Conservation (phyloP, 2,888 invertebrate genomes). For the Danaus chrysippus region DNA sequence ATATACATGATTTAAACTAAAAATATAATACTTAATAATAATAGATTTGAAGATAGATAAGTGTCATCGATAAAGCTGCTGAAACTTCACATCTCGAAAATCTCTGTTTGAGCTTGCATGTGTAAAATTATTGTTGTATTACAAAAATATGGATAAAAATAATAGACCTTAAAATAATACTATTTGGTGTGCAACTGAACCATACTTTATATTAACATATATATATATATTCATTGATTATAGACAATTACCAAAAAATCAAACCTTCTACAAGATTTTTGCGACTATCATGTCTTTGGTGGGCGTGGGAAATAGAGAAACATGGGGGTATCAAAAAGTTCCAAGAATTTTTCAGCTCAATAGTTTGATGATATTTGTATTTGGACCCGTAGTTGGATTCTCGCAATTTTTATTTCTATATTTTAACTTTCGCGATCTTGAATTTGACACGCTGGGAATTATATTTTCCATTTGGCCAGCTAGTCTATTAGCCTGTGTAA, state of each 20-base stretch:
- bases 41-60: no score
- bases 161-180: no score
- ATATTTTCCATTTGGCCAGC: slow-evolving; percentile 27
- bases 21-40: no score
- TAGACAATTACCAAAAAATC: slow-evolving; percentile 25
- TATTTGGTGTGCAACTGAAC: no score
- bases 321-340: slow-evolving; percentile 23
- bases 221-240: neutral
- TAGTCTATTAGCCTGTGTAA: slow-evolving; percentile 27
- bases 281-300: slow-evolving; percentile 18
- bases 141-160: no score
- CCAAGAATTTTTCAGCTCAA: slow-evolving; percentile 12
- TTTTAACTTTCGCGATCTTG: slow-evolving; percentile 19
- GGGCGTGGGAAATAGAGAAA: slow-evolving; percentile 17
- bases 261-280: slow-evolving; percentile 23
- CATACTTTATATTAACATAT: no score
- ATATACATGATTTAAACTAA: no score
- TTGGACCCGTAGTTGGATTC: slow-evolving; percentile 16
- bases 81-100: no score
- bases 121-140: no score
- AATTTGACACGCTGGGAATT: slow-evolving; percentile 24
- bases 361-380: slow-evolving; percentile 6
- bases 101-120: no score
- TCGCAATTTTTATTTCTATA: slow-evolving; percentile 28
- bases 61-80: no score